A percentile compares a stretch with the other conserved stretches of the same genome.
These are phyloP conservation scores for Oscheius myriophilus DNA, from an alignment of 2,888 invertebrate genomes.

Conservation along the genomic window DNA sequence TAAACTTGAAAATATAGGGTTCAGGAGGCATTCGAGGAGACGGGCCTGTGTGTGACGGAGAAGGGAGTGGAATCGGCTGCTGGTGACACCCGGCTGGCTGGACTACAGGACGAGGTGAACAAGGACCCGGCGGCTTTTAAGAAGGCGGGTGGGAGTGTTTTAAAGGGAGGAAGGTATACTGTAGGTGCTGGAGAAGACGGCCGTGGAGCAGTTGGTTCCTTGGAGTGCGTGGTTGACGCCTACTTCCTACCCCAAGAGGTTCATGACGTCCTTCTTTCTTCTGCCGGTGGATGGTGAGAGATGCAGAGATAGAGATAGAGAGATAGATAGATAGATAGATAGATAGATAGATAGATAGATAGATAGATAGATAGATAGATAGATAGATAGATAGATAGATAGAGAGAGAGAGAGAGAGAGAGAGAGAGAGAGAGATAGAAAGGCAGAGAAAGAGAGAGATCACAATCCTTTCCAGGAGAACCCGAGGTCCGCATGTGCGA, in stretches of 20 bases:
- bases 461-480: constrained; percentile 29
- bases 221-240: constrained; percentile 67
- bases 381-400: too few species aligned
- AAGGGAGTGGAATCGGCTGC: constrained; percentile 41
- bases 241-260: constrained; percentile 40
- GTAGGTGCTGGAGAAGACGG: constrained; percentile 1
- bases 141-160: neutral
- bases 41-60: constrained; percentile 58
- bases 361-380: neutral
- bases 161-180: neutral
- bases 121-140: constrained; percentile 33
- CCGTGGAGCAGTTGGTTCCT: constrained; percentile 41
- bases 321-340: too few species aligned
- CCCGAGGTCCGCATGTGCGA: constrained; percentile 46
- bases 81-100: constrained; percentile 31
- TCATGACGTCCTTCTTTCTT: constrained; percentile 62
- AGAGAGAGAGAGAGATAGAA: too few species aligned
- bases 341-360: too few species aligned
- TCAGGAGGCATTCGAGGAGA: constrained; percentile 68
- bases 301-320: too few species aligned
- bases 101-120: constrained; percentile 35
- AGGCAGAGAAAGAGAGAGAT: too few species aligned
- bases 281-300: constrained; percentile 46
- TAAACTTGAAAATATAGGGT: neutral
- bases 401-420: too few species aligned